phyloP scores from a whole-genome alignment of 2,797 vertebrate species.

The Lepus townsendii region DNA sequence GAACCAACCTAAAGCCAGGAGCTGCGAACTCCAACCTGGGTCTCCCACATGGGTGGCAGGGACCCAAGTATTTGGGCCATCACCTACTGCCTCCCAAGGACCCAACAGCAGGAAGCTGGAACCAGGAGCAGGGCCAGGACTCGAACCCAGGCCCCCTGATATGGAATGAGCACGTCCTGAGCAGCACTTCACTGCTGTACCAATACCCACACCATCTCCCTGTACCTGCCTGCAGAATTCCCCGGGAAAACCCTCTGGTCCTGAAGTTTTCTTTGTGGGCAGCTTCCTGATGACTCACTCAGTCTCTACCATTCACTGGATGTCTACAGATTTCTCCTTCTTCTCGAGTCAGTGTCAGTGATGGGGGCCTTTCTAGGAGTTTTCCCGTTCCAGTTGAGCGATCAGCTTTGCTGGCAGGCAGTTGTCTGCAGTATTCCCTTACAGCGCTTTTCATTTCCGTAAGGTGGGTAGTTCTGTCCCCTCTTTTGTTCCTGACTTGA shows the following conservation, averaged over 20 bases:
- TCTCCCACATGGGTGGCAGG: no score
- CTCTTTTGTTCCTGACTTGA: not conserved
- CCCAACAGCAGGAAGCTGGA: no score
- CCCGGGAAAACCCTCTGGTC: not conserved
- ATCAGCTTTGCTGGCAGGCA: not conserved
- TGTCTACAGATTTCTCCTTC: not conserved
- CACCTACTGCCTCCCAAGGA: no score
- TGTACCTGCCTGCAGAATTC: not conserved
- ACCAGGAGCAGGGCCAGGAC: no score
- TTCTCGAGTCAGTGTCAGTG: not conserved
- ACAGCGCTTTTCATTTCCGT: not conserved
- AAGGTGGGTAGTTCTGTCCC: not conserved
- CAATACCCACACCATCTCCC: no score
- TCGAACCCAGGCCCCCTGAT: no score
- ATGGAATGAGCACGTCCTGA: no score
- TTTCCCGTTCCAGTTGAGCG: slow-evolving; percentile 14
- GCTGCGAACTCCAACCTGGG: no score
- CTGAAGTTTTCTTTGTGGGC: not conserved
- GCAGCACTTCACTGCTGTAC: no score
- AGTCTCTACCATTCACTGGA: not conserved
- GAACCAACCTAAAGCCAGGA: no score
- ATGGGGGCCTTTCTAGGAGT: slow-evolving; percentile 46
- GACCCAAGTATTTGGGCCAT: no score
- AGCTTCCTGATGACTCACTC: not conserved
- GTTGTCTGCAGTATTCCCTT: not conserved